These are phyloP conservation scores for Copidosoma floridanum DNA, from an alignment of 1,140 invertebrate genomes.

Conservation along the genomic window DNA sequence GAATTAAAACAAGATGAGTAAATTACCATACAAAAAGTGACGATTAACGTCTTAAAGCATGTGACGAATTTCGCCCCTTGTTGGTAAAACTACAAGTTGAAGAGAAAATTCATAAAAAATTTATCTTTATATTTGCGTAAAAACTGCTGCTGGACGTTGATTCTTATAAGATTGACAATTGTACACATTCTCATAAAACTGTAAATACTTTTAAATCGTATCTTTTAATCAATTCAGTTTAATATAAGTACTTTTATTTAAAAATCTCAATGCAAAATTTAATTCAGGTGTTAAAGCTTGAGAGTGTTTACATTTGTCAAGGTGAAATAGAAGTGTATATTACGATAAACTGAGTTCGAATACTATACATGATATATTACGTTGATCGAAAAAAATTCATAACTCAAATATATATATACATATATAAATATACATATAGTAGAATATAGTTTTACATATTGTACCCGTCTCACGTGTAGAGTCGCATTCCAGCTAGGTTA, in stretches of 20 bases:
- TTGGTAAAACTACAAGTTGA: conserved; percentile 11
- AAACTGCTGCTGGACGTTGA: conserved; percentile 16
- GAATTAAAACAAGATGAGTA: too few species aligned
- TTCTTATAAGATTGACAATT: conserved; percentile 10
- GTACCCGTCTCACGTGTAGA: conserved; percentile 53
- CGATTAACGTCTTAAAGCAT: background rate
- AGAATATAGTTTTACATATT: conserved; percentile 57
- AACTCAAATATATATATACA: conserved; percentile 37
- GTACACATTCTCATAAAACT: conserved; percentile 11
- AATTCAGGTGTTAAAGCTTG: background rate
- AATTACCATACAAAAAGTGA: background rate
- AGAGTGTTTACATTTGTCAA: conserved; percentile 30
- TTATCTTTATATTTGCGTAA: conserved; percentile 11
- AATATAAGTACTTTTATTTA: conserved; percentile 9
- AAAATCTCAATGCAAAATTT: too few species aligned
- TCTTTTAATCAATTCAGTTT: conserved; percentile 1
- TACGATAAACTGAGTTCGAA: conserved; percentile 26
- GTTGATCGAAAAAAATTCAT: conserved; percentile 31
- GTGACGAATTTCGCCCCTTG: background rate
- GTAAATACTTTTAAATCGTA: conserved; percentile 1
- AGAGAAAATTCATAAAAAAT: conserved; percentile 12
- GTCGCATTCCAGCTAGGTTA: conserved; percentile 55
- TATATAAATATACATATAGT: conserved; percentile 47
- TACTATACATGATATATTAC: conserved; percentile 37
- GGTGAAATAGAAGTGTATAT: conserved; percentile 28